Evolutionary conservation across 2,888 invertebrate genomes (phyloP).

Genomic region (Patella caerulea): DNA sequence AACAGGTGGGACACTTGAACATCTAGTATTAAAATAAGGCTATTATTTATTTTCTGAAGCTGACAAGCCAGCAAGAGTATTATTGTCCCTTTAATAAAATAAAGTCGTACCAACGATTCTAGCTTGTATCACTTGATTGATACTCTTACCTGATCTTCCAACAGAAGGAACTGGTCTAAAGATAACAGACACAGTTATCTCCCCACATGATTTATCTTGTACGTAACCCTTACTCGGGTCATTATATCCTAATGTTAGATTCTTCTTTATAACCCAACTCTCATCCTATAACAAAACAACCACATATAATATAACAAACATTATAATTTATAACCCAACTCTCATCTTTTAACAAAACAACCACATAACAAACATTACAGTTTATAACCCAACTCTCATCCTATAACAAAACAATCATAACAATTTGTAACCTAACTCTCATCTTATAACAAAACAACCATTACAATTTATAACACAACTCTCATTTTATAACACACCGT

Average conservation of each 20-base stretch:
- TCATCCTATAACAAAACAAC: constrained; percentile 52
- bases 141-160: constrained; percentile 56
- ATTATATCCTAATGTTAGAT: constrained; percentile 66
- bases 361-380: background rate
- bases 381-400: background rate
- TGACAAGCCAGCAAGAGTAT: too few species aligned
- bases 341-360: constrained; percentile 50
- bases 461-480: constrained; percentile 18
- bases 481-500: constrained; percentile 18
- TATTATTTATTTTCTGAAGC: too few species aligned
- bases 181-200: constrained; percentile 73
- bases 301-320: background rate
- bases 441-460: too few species aligned
- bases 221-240: constrained; percentile 59
- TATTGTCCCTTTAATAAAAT: too few species aligned
- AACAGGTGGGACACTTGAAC: too few species aligned
- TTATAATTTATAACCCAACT: constrained; percentile 18
- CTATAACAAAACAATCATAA: too few species aligned
- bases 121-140: too few species aligned
- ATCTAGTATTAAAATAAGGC: too few species aligned
- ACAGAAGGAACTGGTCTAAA: constrained; percentile 74
- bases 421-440: background rate
- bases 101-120: too few species aligned
- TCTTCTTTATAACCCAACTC: constrained; percentile 48
- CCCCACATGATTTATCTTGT: constrained; percentile 59